Conservation (phyloP, 2,888 invertebrate species). For the Ennomos fuscantarius region DNA sequence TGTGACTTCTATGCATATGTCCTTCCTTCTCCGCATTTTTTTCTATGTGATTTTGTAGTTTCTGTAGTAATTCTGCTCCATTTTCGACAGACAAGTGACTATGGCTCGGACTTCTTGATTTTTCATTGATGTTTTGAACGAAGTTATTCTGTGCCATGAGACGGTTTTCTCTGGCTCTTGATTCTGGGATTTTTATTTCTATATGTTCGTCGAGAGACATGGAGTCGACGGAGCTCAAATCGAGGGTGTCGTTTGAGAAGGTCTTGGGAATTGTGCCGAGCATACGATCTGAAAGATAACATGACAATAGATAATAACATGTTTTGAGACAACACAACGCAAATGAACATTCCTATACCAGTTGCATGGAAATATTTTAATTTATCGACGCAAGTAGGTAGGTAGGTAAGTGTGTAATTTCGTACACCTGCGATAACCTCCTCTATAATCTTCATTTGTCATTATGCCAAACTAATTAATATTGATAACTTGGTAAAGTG, state of each 20-base stretch:
- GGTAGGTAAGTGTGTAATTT: too few relatives aligned
- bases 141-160: slow-evolving; percentile 80
- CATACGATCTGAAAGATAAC: slow-evolving; percentile 71
- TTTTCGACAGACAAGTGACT: slow-evolving; percentile 74
- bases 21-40: slow-evolving; percentile 48
- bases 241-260: slow-evolving; percentile 86
- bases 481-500: too few relatives aligned
- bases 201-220: slow-evolving; percentile 86
- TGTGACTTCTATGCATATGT: slow-evolving; percentile 75
- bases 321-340: too few relatives aligned
- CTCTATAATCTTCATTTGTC: too few relatives aligned
- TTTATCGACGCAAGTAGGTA: too few relatives aligned
- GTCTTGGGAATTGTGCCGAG: slow-evolving; percentile 80
- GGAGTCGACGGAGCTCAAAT: slow-evolving; percentile 86
- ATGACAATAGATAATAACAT: too few relatives aligned
- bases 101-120: slow-evolving; percentile 67
- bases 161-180: slow-evolving; percentile 77
- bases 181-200: slow-evolving; percentile 84
- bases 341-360: too few relatives aligned
- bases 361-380: too few relatives aligned
- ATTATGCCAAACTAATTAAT: too few relatives aligned
- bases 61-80: slow-evolving; percentile 57
- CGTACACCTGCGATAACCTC: too few relatives aligned
- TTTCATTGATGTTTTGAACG: slow-evolving; percentile 77
- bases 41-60: slow-evolving; percentile 46